phyloP scores from a whole-genome alignment of 2,888 invertebrate species.

The Rhagonycha fulva region DNA sequence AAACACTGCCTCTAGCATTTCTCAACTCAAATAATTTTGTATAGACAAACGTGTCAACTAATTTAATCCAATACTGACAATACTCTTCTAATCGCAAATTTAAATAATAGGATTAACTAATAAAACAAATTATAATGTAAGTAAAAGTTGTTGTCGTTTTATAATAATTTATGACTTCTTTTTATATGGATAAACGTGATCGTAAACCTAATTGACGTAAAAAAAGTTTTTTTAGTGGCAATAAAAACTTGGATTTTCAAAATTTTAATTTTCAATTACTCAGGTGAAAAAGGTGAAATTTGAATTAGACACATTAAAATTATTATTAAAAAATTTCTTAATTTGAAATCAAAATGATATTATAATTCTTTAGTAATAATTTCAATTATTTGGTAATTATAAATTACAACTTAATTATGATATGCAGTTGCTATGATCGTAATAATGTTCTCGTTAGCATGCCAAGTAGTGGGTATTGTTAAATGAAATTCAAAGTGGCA shows the following conservation, averaged over 20 bases:
- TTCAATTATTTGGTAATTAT: neutral
- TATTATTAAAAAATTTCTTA: neutral
- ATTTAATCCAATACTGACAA: neutral
- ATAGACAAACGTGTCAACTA: neutral
- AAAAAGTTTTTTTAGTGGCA: neutral
- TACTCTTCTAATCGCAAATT: neutral
- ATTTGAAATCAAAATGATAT: neutral
- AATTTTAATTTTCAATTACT: neutral
- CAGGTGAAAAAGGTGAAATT: neutral
- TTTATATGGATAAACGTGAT: neutral
- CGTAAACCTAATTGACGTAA: neutral
- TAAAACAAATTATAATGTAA: neutral
- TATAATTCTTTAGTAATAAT: neutral
- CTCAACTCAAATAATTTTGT: slow-evolving; percentile 23
- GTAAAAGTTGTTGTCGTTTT: neutral
- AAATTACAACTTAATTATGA: neutral
- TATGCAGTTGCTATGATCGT: neutral
- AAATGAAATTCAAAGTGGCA: neutral
- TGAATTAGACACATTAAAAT: neutral
- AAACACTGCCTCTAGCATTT: slow-evolving; percentile 36
- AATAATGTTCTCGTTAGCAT: neutral
- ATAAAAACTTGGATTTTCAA: neutral
- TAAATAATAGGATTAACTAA: neutral
- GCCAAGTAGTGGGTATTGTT: neutral
- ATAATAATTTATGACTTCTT: neutral